Conservation (phyloP, 2,113 vertebrate species). For the human region DNA sequence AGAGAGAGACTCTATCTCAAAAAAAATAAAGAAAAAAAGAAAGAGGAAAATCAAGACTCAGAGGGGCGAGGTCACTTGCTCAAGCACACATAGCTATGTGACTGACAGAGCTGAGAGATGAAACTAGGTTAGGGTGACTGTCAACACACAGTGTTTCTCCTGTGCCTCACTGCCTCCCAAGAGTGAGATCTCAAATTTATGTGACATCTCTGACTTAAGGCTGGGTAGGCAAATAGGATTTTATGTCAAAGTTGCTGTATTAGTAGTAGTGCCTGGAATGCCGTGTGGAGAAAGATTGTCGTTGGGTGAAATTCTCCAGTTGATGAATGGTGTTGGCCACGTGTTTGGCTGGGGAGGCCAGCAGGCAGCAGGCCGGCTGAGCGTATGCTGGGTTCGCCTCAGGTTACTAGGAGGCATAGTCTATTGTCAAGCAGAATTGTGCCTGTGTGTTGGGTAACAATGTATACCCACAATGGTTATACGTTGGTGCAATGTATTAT, state of each 20-base stretch:
- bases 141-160: neutral
- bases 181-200: neutral
- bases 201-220: neutral
- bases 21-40: neutral
- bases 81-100: neutral
- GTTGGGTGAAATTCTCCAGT: neutral
- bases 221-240: neutral
- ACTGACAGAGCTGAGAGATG: neutral
- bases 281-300: neutral
- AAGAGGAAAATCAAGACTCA: neutral
- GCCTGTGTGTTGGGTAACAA: neutral
- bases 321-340: conserved; percentile 6
- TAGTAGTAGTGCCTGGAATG: conserved; percentile 6
- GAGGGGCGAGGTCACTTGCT: neutral
- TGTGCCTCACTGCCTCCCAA: neutral
- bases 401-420: neutral
- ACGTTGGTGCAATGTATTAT: neutral
- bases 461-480: neutral
- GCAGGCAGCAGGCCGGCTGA: neutral
- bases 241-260: neutral
- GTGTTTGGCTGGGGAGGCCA: neutral
- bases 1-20: no score
- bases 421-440: neutral
- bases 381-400: neutral
- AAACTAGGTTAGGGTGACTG: neutral